Evolutionary conservation across 1,140 invertebrate genomes (phyloP).

Genomic region (Eulimnadia texana): DNA sequence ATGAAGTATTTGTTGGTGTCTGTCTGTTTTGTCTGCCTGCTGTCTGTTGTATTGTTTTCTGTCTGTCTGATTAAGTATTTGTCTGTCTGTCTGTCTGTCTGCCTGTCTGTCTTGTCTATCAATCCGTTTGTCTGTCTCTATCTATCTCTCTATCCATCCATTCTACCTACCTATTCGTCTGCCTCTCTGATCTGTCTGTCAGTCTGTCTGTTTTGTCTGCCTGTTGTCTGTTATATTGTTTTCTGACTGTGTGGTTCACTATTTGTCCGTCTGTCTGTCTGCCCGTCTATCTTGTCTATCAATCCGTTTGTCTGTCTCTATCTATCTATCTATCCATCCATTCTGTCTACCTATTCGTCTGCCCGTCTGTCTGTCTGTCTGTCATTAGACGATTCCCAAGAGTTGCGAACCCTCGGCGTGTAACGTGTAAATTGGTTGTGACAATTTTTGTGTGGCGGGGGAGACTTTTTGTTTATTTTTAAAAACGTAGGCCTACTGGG

Average conservation of each 20-base stretch:
- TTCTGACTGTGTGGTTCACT: no score
- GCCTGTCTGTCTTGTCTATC: not conserved
- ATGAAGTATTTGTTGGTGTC: no score
- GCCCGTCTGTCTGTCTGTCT: not conserved
- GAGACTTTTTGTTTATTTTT: not conserved
- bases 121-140: not conserved
- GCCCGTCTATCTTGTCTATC: not conserved
- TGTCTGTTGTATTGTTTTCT: not conserved
- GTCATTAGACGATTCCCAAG: no score
- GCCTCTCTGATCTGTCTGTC: not conserved
- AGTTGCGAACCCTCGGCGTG: no score
- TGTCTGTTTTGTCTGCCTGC: no score
- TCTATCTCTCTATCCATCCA: not conserved
- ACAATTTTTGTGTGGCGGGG: not conserved
- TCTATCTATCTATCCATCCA: not conserved
- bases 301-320: not conserved
- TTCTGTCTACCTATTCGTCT: not conserved
- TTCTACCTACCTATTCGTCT: not conserved
- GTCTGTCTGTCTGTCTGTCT: not conserved
- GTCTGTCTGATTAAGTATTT: not conserved
- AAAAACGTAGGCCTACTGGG: not conserved
- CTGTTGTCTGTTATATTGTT: no score
- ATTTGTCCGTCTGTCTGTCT: no score
- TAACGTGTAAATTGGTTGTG: no score
- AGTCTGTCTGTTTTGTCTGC: not conserved